These are phyloP conservation scores for Anthoscopus minutus DNA, from an alignment of 2,113 vertebrate genomes.

Conservation along the genomic window DNA sequence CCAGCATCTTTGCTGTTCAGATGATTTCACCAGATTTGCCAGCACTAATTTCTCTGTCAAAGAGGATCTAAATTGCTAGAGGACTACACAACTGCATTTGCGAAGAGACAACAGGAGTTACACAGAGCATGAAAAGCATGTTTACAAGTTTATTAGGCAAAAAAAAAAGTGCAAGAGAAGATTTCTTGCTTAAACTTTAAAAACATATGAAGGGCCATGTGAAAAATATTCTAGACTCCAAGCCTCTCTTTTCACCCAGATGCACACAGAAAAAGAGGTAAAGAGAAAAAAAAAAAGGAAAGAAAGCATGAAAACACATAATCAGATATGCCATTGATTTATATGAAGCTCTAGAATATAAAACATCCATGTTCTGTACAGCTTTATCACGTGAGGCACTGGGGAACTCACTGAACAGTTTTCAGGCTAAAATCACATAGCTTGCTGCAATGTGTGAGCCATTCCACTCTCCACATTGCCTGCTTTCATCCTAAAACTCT, in stretches of 20 bases:
- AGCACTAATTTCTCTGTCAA: neutral
- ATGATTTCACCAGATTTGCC: neutral
- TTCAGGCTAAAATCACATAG: neutral
- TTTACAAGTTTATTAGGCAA: slow-evolving; percentile 45
- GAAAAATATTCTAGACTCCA: neutral
- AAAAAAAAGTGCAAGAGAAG: neutral
- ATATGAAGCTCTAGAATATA: neutral
- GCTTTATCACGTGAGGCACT: neutral
- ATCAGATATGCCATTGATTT: neutral
- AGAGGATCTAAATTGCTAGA: neutral
- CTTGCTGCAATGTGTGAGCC: neutral
- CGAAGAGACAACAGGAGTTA: slow-evolving; percentile 13
- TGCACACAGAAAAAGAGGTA: neutral
- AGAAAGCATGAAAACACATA: neutral
- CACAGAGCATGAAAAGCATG: neutral
- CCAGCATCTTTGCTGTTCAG: neutral
- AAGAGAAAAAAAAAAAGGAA: neutral
- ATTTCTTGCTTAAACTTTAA: neutral
- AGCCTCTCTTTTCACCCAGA: neutral
- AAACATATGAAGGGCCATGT: neutral
- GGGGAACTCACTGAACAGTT: neutral
- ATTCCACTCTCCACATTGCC: neutral
- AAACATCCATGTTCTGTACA: neutral
- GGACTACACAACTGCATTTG: neutral
- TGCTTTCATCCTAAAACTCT: neutral